Percentiles rank a stretch among this genome's conserved stretches.
Evolutionary conservation across 2,113 vertebrate genomes (phyloP).

Genomic region (Oryzias melastigma): DNA sequence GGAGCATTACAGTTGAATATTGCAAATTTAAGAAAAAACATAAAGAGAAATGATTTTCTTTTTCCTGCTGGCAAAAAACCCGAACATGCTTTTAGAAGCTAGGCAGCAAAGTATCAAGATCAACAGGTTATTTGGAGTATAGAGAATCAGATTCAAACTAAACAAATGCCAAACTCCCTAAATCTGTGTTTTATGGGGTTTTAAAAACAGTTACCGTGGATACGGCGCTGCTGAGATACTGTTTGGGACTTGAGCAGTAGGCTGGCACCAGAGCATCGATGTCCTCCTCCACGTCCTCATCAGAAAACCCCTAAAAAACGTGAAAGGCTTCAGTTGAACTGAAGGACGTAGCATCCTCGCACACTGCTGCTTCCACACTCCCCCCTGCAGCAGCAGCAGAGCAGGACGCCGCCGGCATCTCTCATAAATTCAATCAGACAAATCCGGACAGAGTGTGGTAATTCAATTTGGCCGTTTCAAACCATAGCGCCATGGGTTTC

Average conservation of each 20-base stretch:
- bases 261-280: constrained; percentile 76
- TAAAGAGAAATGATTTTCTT: too few species aligned
- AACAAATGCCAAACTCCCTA: constrained; percentile 2
- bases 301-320: constrained; percentile 79
- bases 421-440: constrained; percentile 47
- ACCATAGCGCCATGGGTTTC: constrained; percentile 9
- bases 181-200: background rate
- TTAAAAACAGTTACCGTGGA: constrained; percentile 78
- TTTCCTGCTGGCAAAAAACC: too few species aligned
- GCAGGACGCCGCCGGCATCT: constrained; percentile 34
- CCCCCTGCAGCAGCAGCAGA: constrained; percentile 14
- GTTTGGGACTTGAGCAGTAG: constrained; percentile 54
- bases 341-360: background rate
- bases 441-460: constrained; percentile 17
- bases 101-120: too few species aligned
- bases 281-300: constrained; percentile 80
- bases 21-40: too few species aligned
- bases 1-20: too few species aligned
- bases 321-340: constrained; percentile 28
- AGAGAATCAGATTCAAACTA: background rate
- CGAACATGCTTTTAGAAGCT: too few species aligned
- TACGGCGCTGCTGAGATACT: constrained; percentile 74
- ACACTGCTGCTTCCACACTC: background rate
- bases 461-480: constrained; percentile 29
- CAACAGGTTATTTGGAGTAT: too few species aligned